These are phyloP conservation scores for Aricia artaxerxes DNA, from an alignment of 2,888 invertebrate species.

Conservation along the genomic window DNA sequence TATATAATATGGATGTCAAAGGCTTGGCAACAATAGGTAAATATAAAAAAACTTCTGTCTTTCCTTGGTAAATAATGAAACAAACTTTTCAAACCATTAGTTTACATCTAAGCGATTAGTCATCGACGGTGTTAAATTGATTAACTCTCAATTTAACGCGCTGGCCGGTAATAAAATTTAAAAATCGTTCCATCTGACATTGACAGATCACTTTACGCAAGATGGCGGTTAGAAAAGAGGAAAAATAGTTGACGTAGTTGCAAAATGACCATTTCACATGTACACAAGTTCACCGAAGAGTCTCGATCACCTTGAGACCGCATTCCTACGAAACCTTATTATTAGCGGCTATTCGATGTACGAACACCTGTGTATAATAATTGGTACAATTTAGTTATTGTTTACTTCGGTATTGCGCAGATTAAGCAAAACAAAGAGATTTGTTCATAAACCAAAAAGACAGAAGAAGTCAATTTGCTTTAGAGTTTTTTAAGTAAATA, in stretches of 20 bases:
- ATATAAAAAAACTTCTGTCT: too few relatives aligned
- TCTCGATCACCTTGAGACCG: conserved; percentile 47
- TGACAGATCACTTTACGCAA: conserved; percentile 21
- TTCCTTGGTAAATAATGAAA: too few relatives aligned
- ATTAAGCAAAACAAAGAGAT: neutral
- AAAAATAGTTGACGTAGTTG: neutral
- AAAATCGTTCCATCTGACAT: conserved; percentile 26
- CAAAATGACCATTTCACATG: conserved; percentile 18
- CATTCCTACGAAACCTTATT: conserved; percentile 44
- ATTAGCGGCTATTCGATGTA: conserved; percentile 35
- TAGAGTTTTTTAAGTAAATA: too few relatives aligned
- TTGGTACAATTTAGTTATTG: neutral
- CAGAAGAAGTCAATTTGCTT: too few relatives aligned
- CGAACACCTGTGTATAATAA: conserved; percentile 21
- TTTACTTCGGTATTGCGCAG: neutral
- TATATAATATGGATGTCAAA: too few relatives aligned
- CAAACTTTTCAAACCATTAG: neutral
- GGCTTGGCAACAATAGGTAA: too few relatives aligned
- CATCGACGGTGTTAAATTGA: neutral
- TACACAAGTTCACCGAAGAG: conserved; percentile 46
- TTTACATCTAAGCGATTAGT: neutral
- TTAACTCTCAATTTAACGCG: neutral
- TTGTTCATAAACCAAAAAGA: too few relatives aligned
- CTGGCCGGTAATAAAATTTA: neutral
- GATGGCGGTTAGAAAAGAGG: conserved; percentile 1